phyloP scores from a whole-genome alignment of 2,888 invertebrate species.

The Litoditis marina region DNA sequence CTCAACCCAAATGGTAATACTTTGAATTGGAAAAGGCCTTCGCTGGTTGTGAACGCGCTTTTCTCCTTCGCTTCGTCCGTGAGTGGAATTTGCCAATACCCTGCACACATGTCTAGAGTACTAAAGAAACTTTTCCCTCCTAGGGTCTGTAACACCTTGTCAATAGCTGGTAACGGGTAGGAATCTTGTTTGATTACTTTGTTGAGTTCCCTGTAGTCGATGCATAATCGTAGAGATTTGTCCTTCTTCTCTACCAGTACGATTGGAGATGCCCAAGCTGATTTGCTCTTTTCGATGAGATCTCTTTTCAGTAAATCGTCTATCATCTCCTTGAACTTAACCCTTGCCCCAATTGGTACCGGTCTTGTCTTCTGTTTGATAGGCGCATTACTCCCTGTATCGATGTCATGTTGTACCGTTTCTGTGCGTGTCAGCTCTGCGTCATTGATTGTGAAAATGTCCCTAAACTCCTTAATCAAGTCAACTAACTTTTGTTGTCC shows the following conservation, averaged over 20 bases:
- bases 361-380: not conserved
- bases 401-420: not conserved
- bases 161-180: constrained; percentile 38
- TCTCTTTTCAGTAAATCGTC: not conserved
- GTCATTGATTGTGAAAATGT: too few relatives aligned
- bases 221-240: constrained; percentile 32
- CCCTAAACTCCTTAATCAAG: too few relatives aligned
- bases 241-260: constrained; percentile 36
- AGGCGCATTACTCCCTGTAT: too few relatives aligned
- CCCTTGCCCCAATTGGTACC: not conserved
- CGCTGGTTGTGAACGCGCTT: constrained; percentile 39
- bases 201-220: constrained; percentile 45
- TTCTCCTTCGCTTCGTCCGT: constrained; percentile 25
- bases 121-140: constrained; percentile 23
- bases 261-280: not conserved
- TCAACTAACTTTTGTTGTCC: too few relatives aligned
- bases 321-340: not conserved
- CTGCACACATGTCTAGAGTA: constrained; percentile 34
- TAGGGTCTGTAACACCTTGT: constrained; percentile 25
- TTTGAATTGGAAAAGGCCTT: constrained; percentile 43
- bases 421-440: too few relatives aligned
- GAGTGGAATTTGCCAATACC: constrained; percentile 45
- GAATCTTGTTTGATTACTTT: constrained; percentile 26
- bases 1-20: constrained; percentile 50
- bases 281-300: not conserved